These are phyloP conservation scores for Melolontha melolontha DNA, from an alignment of 2,888 invertebrate species.

Conservation along the genomic window DNA sequence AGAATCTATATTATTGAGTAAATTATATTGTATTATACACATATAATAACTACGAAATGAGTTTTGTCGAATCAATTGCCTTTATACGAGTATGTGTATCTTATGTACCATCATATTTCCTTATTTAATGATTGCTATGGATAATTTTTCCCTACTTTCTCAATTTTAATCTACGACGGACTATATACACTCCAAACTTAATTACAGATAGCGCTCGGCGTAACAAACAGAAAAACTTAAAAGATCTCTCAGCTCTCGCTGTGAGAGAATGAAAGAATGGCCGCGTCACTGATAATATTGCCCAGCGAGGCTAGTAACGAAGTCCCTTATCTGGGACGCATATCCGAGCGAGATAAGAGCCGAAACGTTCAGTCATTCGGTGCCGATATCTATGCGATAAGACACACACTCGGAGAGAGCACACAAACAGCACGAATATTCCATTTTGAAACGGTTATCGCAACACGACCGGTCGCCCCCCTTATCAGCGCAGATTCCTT, in stretches of 20 bases:
- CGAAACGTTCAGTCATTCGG: slow-evolving; percentile 58
- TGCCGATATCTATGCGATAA: slow-evolving; percentile 60
- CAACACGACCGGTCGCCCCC: slow-evolving; percentile 60
- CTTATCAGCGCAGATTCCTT: slow-evolving; percentile 62
- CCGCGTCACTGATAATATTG: slow-evolving; percentile 34
- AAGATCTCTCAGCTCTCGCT: slow-evolving; percentile 29
- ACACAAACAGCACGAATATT: slow-evolving; percentile 66
- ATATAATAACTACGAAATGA: too few species aligned
- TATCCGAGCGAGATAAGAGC: slow-evolving; percentile 45
- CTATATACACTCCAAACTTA: slow-evolving; percentile 20
- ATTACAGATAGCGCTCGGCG: slow-evolving; percentile 32
- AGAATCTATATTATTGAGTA: too few species aligned
- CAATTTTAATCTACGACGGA: slow-evolving; percentile 8
- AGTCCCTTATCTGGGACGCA: slow-evolving; percentile 42
- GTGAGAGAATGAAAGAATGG: slow-evolving; percentile 31
- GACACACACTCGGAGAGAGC: slow-evolving; percentile 48
- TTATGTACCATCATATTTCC: too few species aligned
- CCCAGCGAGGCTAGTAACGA: slow-evolving; percentile 41
- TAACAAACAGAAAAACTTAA: slow-evolving; percentile 37
- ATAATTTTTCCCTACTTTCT: background rate
- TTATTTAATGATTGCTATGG: background rate
- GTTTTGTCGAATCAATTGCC: too few species aligned
- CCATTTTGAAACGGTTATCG: slow-evolving; percentile 66
- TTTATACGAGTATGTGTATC: too few species aligned
- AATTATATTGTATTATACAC: too few species aligned